A percentile compares a stretch with the other conserved stretches of the same genome.
Evolutionary conservation across 1,140 invertebrate genomes (phyloP).

Genomic region (Antheraea pernyi): DNA sequence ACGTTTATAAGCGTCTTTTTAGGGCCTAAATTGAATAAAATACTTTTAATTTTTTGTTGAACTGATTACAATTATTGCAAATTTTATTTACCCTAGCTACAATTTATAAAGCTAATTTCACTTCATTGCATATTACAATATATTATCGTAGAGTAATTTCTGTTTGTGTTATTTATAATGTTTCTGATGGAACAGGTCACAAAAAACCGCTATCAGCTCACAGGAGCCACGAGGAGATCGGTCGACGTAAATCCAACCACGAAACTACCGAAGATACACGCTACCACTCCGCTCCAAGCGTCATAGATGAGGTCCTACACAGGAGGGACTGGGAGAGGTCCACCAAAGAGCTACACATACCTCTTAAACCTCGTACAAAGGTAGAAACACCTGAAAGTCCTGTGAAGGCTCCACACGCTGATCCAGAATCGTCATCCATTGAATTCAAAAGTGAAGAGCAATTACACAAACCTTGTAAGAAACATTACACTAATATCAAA

Average conservation of each 20-base stretch:
- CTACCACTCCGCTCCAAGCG: slow-evolving; percentile 68
- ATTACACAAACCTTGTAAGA: slow-evolving; percentile 51
- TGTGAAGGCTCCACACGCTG: slow-evolving; percentile 20
- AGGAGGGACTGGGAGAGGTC: slow-evolving; percentile 69
- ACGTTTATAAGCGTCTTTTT: no score
- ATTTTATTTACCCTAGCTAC: no score
- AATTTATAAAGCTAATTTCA: no score
- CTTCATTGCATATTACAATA: no score
- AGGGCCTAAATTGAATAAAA: no score
- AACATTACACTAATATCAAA: slow-evolving; percentile 69
- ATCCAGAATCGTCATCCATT: slow-evolving; percentile 25
- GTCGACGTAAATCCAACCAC: slow-evolving; percentile 50
- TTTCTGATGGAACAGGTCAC: slow-evolving; percentile 32
- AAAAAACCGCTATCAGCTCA: slow-evolving; percentile 59
- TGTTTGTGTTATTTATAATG: no score
- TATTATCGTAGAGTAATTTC: neutral
- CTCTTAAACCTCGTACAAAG: slow-evolving; percentile 37
- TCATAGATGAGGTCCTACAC: slow-evolving; percentile 64
- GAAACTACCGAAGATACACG: slow-evolving; percentile 39
- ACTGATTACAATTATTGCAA: no score
- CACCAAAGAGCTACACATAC: slow-evolving; percentile 58
- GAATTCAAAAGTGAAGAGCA: slow-evolving; percentile 22
- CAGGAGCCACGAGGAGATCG: slow-evolving; percentile 66
- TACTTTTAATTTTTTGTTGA: no score
- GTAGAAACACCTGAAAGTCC: slow-evolving; percentile 20